A percentile compares a stretch with the other conserved stretches of the same genome.
These are phyloP conservation scores for Lamellibrachia satsuma DNA, from an alignment of 2,888 invertebrate species.

Conservation along the genomic window DNA sequence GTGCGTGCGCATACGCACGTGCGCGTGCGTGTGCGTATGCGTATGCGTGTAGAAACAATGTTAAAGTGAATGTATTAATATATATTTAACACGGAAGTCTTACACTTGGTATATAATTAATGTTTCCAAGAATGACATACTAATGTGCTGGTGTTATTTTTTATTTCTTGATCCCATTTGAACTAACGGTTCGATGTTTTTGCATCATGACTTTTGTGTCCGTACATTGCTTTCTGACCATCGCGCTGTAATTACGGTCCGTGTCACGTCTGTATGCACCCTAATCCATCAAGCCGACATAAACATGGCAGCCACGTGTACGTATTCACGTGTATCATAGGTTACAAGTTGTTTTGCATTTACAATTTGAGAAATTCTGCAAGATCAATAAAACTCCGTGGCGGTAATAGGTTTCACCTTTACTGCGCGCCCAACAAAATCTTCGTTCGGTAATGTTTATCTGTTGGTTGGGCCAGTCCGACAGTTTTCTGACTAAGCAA, in stretches of 20 bases:
- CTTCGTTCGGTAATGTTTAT: not conserved
- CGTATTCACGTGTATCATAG: not conserved
- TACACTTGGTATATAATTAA: no score
- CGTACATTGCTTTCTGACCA: not conserved
- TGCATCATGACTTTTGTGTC: not conserved
- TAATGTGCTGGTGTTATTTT: no score
- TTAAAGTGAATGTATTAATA: no score
- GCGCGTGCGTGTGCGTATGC: no score
- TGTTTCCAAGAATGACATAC: no score
- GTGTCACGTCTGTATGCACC: not conserved
- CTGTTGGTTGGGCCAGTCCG: not conserved
- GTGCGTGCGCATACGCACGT: no score
- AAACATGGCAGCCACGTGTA: not conserved
- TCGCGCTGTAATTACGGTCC: not conserved
- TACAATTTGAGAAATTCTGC: not conserved
- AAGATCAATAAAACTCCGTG: not conserved
- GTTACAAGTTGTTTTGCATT: not conserved
- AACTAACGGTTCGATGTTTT: not conserved
- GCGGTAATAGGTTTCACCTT: not conserved
- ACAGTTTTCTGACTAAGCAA: not conserved
- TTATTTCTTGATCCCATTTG: not conserved
- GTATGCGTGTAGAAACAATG: no score
- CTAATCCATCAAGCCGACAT: not conserved
- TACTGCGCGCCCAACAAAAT: not conserved
- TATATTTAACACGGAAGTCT: no score